phyloP scores from a whole-genome alignment of 2,888 invertebrate species.

The Idaea biselata region DNA sequence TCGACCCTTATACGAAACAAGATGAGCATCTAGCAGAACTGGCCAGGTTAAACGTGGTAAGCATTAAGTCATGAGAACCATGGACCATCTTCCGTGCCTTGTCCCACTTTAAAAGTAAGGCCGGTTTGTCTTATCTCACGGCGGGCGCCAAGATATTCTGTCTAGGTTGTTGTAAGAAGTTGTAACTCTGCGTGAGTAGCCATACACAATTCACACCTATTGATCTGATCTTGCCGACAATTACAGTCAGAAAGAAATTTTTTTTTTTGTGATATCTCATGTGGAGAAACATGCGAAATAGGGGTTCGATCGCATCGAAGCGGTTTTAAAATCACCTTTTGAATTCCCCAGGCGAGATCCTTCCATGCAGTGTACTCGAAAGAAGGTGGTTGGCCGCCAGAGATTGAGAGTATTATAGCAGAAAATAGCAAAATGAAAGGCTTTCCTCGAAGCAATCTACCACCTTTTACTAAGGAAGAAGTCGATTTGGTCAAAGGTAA shows the following conservation, averaged over 20 bases:
- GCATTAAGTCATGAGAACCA: constrained; percentile 16
- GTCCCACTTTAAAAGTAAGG: too few species aligned
- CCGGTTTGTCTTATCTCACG: too few species aligned
- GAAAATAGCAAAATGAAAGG: constrained; percentile 7
- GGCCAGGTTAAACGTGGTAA: constrained; percentile 49
- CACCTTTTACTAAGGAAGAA: constrained; percentile 13
- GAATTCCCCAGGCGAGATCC: constrained; percentile 10
- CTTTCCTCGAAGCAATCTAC: constrained; percentile 6
- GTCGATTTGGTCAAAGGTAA: constrained; percentile 15
- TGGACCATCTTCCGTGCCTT: background rate
- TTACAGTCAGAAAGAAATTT: too few species aligned
- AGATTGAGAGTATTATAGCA: constrained; percentile 6
- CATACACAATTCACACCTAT: too few species aligned
- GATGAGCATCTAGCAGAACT: constrained; percentile 10
- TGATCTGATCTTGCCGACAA: too few species aligned
- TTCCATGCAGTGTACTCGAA: constrained; percentile 11
- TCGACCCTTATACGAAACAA: constrained; percentile 5
- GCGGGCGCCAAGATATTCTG: too few species aligned
- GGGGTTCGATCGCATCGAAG: background rate
- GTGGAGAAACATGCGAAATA: background rate
- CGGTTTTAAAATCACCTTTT: constrained; percentile 10
- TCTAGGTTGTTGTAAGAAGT: too few species aligned
- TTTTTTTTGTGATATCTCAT: too few species aligned
- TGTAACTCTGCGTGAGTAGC: too few species aligned
- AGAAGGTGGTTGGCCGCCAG: constrained; percentile 18